Evolutionary conservation across 2,113 vertebrate species (phyloP).

Genomic region (Poeciliopsis turrubarensis): DNA sequence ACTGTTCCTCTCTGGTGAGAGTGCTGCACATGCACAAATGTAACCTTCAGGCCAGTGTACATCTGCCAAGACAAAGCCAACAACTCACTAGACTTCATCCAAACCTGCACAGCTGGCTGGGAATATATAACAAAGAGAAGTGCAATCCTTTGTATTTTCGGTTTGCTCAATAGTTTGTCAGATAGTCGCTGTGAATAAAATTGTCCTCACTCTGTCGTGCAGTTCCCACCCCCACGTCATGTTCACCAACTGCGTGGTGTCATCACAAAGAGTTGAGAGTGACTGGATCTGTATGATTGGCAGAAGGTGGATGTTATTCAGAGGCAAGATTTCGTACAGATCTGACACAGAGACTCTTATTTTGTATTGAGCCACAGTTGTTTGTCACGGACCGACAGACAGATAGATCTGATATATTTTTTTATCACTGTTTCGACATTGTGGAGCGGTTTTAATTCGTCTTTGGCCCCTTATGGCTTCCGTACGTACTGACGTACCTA

Average conservation of each 20-base stretch:
- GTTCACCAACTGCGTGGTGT: conserved; percentile 54
- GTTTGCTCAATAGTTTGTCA: neutral
- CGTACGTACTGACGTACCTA: conserved; percentile 38
- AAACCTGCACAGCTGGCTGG: neutral
- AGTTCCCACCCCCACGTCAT: conserved; percentile 53
- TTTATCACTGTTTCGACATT: neutral
- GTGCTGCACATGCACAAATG: conserved; percentile 39
- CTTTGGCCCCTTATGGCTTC: conserved; percentile 24
- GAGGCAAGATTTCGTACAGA: conserved; percentile 23
- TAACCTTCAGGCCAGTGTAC: conserved; percentile 41
- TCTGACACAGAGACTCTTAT: conserved; percentile 39
- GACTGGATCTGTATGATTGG: conserved; percentile 35
- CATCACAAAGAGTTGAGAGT: conserved; percentile 52
- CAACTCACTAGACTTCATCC: conserved; percentile 9
- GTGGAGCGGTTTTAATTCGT: neutral
- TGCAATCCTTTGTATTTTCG: neutral
- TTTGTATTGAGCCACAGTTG: conserved; percentile 47
- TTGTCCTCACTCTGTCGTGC: conserved; percentile 24
- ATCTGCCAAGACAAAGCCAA: conserved; percentile 38
- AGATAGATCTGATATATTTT: neutral
- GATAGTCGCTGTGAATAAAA: conserved; percentile 12
- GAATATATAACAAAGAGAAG: neutral
- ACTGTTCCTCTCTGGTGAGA: conserved; percentile 50
- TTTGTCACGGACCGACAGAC: conserved; percentile 16
- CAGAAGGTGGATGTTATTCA: conserved; percentile 42